A percentile compares a stretch with the other conserved stretches of the same genome.
These are phyloP conservation scores for Delia radicum DNA, from an alignment of 1,140 invertebrate species.

Conservation along the genomic window DNA sequence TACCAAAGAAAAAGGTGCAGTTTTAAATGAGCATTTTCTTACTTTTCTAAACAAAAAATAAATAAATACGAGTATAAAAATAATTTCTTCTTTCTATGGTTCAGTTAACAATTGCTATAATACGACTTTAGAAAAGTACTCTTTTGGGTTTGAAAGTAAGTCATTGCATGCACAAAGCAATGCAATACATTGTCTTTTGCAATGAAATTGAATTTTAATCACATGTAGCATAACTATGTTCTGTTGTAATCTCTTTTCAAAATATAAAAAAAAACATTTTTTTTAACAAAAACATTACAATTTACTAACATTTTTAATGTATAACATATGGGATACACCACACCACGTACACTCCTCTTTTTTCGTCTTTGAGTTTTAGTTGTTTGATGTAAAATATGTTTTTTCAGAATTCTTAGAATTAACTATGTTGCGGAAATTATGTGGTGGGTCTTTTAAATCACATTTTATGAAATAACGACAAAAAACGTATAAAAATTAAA, in stretches of 20 bases:
- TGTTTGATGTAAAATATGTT: not conserved
- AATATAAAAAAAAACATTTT: no score
- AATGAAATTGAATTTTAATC: not conserved
- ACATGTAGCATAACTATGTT: not conserved
- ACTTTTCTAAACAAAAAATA: no score
- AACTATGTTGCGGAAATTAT: not conserved
- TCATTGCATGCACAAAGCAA: not conserved
- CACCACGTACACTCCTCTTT: not conserved
- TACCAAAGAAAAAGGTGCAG: constrained; percentile 3
- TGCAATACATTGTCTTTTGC: not conserved
- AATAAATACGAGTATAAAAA: not conserved
- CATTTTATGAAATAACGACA: not conserved
- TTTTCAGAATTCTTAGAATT: not conserved
- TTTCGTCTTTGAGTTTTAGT: not conserved
- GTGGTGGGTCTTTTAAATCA: not conserved
- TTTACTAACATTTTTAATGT: not conserved
- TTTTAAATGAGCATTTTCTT: not conserved
- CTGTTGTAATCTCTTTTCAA: not conserved
- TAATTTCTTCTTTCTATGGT: not conserved
- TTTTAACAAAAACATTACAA: no score
- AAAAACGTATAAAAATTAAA: not conserved
- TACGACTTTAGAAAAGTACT: not conserved
- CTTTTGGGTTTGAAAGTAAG: not conserved
- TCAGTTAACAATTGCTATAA: not conserved
- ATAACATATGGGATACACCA: not conserved